A percentile compares a stretch with the other conserved stretches of the same genome.
Evolutionary conservation across 2,888 invertebrate species (phyloP).

Genomic region (Mimachlamys varia): DNA sequence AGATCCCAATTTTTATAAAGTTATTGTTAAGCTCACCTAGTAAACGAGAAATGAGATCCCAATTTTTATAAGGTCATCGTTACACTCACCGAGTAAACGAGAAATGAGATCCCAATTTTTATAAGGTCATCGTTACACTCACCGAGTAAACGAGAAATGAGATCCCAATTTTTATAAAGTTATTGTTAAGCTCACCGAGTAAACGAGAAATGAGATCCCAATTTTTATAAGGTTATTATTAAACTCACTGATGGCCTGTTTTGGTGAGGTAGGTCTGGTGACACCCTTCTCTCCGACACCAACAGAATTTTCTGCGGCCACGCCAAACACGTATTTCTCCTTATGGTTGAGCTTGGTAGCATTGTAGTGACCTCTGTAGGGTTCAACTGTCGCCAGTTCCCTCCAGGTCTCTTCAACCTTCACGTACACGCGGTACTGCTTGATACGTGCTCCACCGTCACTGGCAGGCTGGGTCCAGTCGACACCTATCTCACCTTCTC

Average conservation of each 20-base stretch:
- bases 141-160: too few relatives aligned
- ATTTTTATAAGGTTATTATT: neutral
- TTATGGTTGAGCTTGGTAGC: constrained; percentile 86
- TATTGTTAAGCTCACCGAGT: too few relatives aligned
- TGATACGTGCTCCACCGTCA: constrained; percentile 74
- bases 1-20: too few relatives aligned
- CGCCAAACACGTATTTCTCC: constrained; percentile 92
- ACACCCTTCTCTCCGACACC: constrained; percentile 92
- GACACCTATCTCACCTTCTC: constrained; percentile 65
- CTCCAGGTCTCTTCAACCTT: constrained; percentile 66
- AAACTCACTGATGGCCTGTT: constrained; percentile 66
- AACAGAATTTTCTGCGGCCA: constrained; percentile 94
- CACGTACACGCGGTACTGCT: constrained; percentile 69
- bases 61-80: too few relatives aligned
- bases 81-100: too few relatives aligned
- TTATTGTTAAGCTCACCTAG: too few relatives aligned
- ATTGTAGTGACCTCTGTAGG: constrained; percentile 60
- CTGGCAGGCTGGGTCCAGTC: constrained; percentile 79
- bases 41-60: too few relatives aligned
- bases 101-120: too few relatives aligned
- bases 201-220: neutral
- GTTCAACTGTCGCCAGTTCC: constrained; percentile 63
- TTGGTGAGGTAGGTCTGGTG: constrained; percentile 70
- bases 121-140: too few relatives aligned
- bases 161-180: too few relatives aligned